These are phyloP conservation scores for Myiopsitta monachus DNA, from an alignment of 2,113 vertebrate genomes.

Conservation along the genomic window DNA sequence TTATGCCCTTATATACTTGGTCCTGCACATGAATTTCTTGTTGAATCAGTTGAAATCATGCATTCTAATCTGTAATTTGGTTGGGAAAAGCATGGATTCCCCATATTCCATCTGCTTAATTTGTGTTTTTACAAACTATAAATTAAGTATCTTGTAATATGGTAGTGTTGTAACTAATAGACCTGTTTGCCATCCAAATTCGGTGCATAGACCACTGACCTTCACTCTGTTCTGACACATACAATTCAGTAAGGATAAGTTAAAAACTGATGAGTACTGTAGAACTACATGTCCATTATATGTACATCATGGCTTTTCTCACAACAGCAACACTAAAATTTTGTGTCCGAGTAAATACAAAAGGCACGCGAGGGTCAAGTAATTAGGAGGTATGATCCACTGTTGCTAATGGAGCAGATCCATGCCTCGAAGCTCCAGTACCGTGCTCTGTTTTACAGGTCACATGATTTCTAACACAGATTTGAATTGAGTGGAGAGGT, in stretches of 20 bases:
- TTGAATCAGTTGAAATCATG: background rate
- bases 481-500: background rate
- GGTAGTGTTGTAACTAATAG: background rate
- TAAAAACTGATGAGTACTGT: background rate
- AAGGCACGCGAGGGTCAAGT: background rate
- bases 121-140: background rate
- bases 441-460: background rate
- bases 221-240: background rate
- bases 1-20: background rate
- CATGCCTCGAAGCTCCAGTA: background rate
- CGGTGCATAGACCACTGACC: background rate
- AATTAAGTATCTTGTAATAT: background rate
- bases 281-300: background rate
- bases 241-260: background rate
- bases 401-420: background rate
- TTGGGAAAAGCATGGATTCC: background rate
- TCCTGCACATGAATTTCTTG: background rate
- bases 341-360: background rate
- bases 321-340: background rate
- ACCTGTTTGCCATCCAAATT: background rate
- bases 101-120: background rate
- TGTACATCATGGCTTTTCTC: background rate
- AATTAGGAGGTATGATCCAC: background rate
- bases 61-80: background rate
- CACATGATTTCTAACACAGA: background rate